Evolutionary conservation across 2,888 invertebrate genomes (phyloP).

Genomic region (Erannis defoliaria): DNA sequence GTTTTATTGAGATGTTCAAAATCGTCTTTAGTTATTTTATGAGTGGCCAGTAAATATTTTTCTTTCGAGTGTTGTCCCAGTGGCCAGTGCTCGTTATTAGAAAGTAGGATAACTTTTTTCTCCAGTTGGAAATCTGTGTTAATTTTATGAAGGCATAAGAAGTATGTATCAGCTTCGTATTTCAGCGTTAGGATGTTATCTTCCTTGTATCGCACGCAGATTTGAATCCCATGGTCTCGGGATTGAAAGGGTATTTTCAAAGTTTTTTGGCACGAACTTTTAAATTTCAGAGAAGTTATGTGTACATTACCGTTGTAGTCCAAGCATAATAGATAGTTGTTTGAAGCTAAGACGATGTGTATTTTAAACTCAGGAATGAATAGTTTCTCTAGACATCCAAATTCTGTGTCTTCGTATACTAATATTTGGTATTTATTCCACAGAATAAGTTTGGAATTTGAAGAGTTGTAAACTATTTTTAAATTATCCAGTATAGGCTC

Average conservation of each 20-base stretch:
- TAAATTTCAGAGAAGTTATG: slow-evolving; percentile 64
- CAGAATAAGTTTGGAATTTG: slow-evolving; percentile 55
- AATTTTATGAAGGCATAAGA: slow-evolving; percentile 59
- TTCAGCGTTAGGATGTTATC: slow-evolving; percentile 60
- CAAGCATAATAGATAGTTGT: slow-evolving; percentile 65
- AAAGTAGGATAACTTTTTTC: slow-evolving; percentile 49
- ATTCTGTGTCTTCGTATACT: slow-evolving; percentile 62
- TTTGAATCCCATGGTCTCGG: slow-evolving; percentile 53
- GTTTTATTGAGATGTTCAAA: slow-evolving; percentile 45
- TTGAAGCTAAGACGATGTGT: slow-evolving; percentile 54
- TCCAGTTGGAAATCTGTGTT: slow-evolving; percentile 57
- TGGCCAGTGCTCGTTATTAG: slow-evolving; percentile 44
- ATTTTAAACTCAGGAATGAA: slow-evolving; percentile 66
- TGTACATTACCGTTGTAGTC: slow-evolving; percentile 66
- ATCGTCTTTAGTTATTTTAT: slow-evolving; percentile 43
- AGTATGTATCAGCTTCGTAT: slow-evolving; percentile 54
- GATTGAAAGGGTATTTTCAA: slow-evolving; percentile 60
- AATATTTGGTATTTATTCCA: slow-evolving; percentile 81
- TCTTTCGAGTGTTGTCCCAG: slow-evolving; percentile 37
- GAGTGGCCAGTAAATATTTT: slow-evolving; percentile 51
- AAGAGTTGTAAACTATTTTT: slow-evolving; percentile 59
- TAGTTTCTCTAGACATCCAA: slow-evolving; percentile 53
- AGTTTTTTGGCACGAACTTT: slow-evolving; percentile 60
- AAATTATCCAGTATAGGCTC: slow-evolving; percentile 56
- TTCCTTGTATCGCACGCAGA: slow-evolving; percentile 44